Conservation (phyloP, 2,888 invertebrate genomes). For the Phymatocera aterrima region DNA sequence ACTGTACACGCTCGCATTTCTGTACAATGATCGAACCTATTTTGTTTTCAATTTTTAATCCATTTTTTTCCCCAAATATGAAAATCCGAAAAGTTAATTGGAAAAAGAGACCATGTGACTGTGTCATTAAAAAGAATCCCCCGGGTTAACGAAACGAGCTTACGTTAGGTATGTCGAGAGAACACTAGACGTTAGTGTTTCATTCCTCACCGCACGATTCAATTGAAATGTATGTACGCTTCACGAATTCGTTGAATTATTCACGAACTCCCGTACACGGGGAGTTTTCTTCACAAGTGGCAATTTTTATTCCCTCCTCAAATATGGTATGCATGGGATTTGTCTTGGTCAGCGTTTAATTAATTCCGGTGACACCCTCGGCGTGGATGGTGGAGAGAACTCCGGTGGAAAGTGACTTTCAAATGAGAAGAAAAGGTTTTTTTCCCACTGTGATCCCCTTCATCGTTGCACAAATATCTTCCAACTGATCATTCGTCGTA, state of each 20-base stretch:
- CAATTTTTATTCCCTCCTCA: slow-evolving; percentile 10
- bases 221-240: slow-evolving; percentile 8
- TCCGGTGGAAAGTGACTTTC: slow-evolving; percentile 15
- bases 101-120: background rate
- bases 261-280: background rate
- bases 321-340: background rate
- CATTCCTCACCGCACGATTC: too few species aligned
- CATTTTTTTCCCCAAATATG: background rate
- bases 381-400: background rate
- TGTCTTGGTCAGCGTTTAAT: slow-evolving; percentile 35
- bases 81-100: slow-evolving; percentile 4
- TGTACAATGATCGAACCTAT: background rate
- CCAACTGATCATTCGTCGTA: too few species aligned
- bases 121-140: slow-evolving; percentile 1
- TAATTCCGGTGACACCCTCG: background rate
- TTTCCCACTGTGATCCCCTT: too few species aligned
- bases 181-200: too few species aligned
- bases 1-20: too few species aligned
- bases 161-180: background rate
- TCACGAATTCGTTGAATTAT: background rate
- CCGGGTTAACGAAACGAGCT: background rate
- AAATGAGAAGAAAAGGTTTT: background rate
- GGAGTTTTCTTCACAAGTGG: background rate
- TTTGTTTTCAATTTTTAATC: background rate
- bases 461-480: too few species aligned